A percentile compares a stretch with the other conserved stretches of the same genome.
These are phyloP conservation scores for Sitta europaea DNA, from an alignment of 2,113 vertebrate species.

Conservation along the genomic window DNA sequence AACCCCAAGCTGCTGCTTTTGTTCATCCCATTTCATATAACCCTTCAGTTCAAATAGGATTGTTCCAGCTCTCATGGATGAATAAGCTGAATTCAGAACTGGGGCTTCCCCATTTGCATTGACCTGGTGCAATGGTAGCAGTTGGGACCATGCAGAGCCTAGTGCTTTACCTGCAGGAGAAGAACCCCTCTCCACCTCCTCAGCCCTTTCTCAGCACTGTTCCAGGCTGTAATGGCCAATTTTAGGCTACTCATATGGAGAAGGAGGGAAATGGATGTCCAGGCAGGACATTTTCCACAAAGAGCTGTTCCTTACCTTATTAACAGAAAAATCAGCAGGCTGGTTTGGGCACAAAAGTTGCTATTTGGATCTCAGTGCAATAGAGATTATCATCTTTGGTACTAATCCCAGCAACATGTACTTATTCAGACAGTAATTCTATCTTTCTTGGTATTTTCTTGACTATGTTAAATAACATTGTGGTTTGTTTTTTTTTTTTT, in stretches of 20 bases:
- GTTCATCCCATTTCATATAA: not conserved
- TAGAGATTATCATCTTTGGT: not conserved
- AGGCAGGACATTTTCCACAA: not conserved
- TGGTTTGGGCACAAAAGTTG: not conserved
- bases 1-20: not conserved
- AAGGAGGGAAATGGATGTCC: not conserved
- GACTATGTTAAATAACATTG: not conserved
- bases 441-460: not conserved
- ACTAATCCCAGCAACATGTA: not conserved
- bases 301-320: not conserved
- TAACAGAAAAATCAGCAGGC: not conserved
- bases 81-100: not conserved
- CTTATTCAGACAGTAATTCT: not conserved
- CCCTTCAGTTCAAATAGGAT: not conserved
- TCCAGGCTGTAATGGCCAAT: not conserved
- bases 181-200: rapidly evolving
- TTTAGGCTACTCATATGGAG: not conserved
- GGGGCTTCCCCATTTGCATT: not conserved
- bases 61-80: not conserved
- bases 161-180: not conserved
- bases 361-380: not conserved
- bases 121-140: not conserved
- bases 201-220: not conserved
- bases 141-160: not conserved
- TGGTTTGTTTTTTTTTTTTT: not conserved